phyloP scores from a whole-genome alignment of 35 echinoderm and acorn worm species.

The Holothuria glaberrima region DNA sequence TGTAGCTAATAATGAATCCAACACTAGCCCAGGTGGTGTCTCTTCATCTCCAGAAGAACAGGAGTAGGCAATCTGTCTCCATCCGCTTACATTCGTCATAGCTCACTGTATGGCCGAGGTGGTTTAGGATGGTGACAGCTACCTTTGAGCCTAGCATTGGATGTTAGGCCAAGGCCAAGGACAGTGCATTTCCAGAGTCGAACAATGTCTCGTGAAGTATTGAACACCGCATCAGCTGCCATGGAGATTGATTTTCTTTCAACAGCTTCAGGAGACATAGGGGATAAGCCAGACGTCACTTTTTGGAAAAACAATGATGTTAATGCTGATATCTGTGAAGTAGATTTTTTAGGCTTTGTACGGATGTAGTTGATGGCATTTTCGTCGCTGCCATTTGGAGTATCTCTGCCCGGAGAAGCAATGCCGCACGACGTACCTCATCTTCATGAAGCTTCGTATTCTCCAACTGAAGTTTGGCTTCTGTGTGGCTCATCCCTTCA shows the following conservation, averaged over 20 bases:
- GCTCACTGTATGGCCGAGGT: conserved; percentile 64
- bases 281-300: conserved; percentile 1
- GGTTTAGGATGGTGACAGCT: conserved; percentile 61
- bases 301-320: conserved; percentile 33
- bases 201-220: conserved; percentile 36
- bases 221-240: conserved; percentile 61
- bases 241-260: conserved; percentile 22
- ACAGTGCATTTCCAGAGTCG: conserved; percentile 58
- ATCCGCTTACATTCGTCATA: conserved; percentile 64
- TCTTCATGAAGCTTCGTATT: conserved; percentile 36
- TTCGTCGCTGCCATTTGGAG: conserved; percentile 45
- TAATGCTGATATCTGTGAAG: conserved; percentile 36
- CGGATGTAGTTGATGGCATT: conserved; percentile 43
- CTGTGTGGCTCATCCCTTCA: conserved; percentile 20
- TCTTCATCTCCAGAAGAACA: conserved; percentile 2
- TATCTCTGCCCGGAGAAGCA: conserved; percentile 9
- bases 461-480: conserved; percentile 14
- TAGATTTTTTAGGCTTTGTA: conserved; percentile 35
- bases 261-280: conserved; percentile 12
- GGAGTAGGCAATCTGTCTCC: conserved; percentile 64
- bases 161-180: conserved; percentile 57
- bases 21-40: too few species aligned
- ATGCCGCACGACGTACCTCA: conserved; percentile 6
- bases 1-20: too few species aligned
- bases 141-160: conserved; percentile 57